Base-by-base conservation (phyloP, 1,140 invertebrate genomes). In the Diploscapter pachys region DNA sequence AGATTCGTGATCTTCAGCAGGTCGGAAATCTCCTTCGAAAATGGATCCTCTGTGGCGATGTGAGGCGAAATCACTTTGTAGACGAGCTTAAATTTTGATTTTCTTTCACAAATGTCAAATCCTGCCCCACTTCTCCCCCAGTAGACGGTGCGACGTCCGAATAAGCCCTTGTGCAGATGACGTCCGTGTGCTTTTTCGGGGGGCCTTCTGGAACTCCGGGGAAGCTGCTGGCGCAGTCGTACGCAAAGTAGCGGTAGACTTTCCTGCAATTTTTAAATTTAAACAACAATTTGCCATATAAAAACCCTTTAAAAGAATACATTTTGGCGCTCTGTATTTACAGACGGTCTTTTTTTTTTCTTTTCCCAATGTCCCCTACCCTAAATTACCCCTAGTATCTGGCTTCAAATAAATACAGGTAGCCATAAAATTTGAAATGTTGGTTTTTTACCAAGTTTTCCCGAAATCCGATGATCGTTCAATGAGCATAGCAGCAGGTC, bases 401-500 rank as follows among this genome's bases (percentile, higher is more conserved):
- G 31, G 31, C 31, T 31, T 1, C 31, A 31, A 31, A 31, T 31
- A 31, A 31, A 31, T 31, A 31, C 31, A 31, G 31, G 31, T 31
- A 31, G 31, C 31, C 31, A 31, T 31, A 31, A 31, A 31, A 0
- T 31, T 31, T 31, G 31, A 31, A 31, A 31, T 1, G 0, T 31
- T 31, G 31, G 1, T 59, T 59, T 59, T 91, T 86, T 93, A 91
- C 94, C 94, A 97, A 1, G 92, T 93, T 81, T 90, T 89, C 62
- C 94, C 94, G 87, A 93, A 94, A 87, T 97, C 94, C 81, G 91
- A 93, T 2, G 94, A 97, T 80, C 94, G 88, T 86, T 98, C 95
- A 63, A 97, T 93, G 63, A 95, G 89, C 93, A 97, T 94, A 70
- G 93, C 93, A 13, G 93, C 92, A n/a, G 95, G 95, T 71, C 94